Conservation (phyloP, 2,797 vertebrate genomes). For the Yasuhikotakia modesta region DNA sequence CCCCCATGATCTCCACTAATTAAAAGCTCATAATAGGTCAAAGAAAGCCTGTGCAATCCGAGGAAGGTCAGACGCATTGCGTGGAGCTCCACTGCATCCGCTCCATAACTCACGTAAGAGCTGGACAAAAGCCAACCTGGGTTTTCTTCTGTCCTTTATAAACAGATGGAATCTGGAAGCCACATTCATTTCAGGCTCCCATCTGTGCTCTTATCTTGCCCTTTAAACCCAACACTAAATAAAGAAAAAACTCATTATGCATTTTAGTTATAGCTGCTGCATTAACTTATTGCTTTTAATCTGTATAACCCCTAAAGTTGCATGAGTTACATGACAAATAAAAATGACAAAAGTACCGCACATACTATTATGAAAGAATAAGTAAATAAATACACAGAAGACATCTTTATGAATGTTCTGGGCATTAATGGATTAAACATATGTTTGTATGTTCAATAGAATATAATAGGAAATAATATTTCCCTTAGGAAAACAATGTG, state of each 20-base stretch:
- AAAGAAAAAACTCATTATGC: background rate
- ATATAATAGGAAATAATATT: conserved; percentile 51
- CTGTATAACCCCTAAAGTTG: background rate
- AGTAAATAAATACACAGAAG: background rate
- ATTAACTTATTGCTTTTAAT: background rate
- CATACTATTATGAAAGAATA: background rate
- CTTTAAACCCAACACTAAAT: conserved; percentile 9
- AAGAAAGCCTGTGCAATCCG: conserved; percentile 72
- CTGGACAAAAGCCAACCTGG: conserved; percentile 32
- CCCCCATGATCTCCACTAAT: conserved; percentile 76
- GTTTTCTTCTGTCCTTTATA: background rate
- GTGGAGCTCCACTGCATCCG: conserved; percentile 53
- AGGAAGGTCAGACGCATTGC: conserved; percentile 69
- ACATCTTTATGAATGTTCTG: background rate
- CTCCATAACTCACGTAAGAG: conserved; percentile 27
- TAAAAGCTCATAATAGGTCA: conserved; percentile 71
- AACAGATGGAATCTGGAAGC: conserved; percentile 17
- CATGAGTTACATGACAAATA: background rate
- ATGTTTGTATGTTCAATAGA: background rate
- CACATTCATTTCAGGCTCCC: conserved; percentile 13
- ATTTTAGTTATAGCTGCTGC: background rate
- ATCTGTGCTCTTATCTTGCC: conserved; percentile 15
- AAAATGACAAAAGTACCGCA: background rate
- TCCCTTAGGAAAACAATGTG: conserved; percentile 32
- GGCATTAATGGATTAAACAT: background rate